These are phyloP conservation scores for Acinonyx jubatus DNA, from an alignment of 2,113 vertebrate genomes.

Conservation along the genomic window DNA sequence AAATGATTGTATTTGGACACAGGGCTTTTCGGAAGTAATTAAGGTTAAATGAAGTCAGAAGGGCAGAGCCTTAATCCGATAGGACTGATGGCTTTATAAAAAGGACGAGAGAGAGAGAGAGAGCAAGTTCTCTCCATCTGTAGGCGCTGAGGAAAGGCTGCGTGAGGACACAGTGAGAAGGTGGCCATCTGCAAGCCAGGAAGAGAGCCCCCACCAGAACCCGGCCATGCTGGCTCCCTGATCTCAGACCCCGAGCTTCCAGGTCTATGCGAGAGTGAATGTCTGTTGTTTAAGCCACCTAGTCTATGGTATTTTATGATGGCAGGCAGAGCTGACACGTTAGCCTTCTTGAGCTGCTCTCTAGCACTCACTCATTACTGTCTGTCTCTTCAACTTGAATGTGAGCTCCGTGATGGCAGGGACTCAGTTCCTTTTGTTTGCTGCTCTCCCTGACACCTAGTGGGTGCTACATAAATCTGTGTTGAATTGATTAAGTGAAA, in stretches of 20 bases:
- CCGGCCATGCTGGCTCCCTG: not conserved
- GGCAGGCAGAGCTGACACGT: not conserved
- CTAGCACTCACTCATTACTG: not conserved
- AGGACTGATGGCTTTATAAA: not conserved
- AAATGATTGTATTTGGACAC: not conserved
- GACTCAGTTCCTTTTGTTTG: not conserved
- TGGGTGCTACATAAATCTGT: not conserved
- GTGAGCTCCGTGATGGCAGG: not conserved
- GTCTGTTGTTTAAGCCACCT: not conserved
- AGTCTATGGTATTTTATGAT: not conserved
- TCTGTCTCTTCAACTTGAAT: not conserved
- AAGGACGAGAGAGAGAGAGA: not conserved
- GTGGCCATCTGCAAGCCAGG: not conserved
- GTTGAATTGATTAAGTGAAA: constrained; percentile 30
- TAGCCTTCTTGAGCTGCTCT: not conserved
- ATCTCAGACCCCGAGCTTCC: not conserved
- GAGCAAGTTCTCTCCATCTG: not conserved
- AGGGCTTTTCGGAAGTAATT: constrained; percentile 5
- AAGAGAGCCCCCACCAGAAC: not conserved
- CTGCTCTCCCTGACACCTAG: not conserved
- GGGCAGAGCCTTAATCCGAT: not conserved
- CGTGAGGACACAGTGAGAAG: not conserved
- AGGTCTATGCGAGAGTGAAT: not conserved
- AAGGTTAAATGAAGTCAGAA: constrained; percentile 15
- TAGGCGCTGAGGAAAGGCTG: not conserved